Evolutionary conservation across 2,888 invertebrate genomes (phyloP), one percentile per base, ranked within the genome.

Genomic region (Nomada hirtipes): DNA sequence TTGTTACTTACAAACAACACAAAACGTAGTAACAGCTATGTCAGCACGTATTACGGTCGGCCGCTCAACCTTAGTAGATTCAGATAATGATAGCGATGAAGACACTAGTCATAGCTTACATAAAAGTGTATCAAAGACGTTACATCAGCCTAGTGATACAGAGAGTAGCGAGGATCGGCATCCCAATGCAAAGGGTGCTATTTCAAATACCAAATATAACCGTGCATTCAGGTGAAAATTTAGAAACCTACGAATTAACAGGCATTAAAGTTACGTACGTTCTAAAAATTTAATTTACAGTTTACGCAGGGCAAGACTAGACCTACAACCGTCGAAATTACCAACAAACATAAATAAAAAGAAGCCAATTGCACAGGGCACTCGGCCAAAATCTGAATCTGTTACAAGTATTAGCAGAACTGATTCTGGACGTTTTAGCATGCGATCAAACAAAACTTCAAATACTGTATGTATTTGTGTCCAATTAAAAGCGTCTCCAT

Each of bases 291-390:
- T 4, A 11, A 44, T 52, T 75, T 76, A 11, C 80, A 95, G 96
- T 91, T 94, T 97, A 94, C 94, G 97, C 88, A 88, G 96, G 93
- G 95, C 96, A n/a, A 93, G 96, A 85, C 90, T 96, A 53, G 96
- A 96, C 85, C 94, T 94, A 9, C 94, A 94, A 1, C 94, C 95
- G 88, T 90, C 95, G 72, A 95, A 95, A 84, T 92, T 94, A 10
- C 92, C 93, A 75, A 88, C 92, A 3, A 95, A 94, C 0, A 94
- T 95, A 13, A 93, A 94, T 0, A 95, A 95, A 70, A 94, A 13
- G 59, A 92, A 89, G 74, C 76, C 57, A 68, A 68, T 86, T 10
- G 76, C 68, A 36, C 78, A 77, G 4, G 87, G 85, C 63, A 71
- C 69, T n/a, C 87, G 86, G 70, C 83, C 81, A 60, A 92, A 89